phyloP scores from a whole-genome alignment of 2,888 invertebrate species.

The Dermolepida albohirtum region DNA sequence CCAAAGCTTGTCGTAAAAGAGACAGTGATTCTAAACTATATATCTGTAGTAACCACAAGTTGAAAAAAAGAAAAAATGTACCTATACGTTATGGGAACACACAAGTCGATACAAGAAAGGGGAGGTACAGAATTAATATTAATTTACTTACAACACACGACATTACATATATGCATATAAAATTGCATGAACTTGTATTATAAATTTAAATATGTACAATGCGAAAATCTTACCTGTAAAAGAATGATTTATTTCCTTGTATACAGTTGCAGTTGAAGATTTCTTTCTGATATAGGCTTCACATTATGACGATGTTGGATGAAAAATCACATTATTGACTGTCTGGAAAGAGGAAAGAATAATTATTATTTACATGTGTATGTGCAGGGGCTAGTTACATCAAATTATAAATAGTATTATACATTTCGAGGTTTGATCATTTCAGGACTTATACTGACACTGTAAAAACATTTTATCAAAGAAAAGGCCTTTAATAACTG shows the following conservation, averaged over 20 bases:
- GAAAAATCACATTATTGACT: slow-evolving; percentile 15
- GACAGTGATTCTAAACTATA: background rate
- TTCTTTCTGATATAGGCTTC: background rate
- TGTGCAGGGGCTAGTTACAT: too few relatives aligned
- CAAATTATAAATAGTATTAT: too few relatives aligned
- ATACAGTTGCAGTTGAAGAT: background rate
- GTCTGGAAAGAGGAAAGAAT: background rate
- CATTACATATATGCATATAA: background rate
- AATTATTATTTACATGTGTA: background rate
- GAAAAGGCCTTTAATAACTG: too few relatives aligned
- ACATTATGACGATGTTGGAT: slow-evolving; percentile 2
- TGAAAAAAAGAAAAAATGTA: background rate
- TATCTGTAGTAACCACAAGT: too few relatives aligned
- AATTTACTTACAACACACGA: background rate
- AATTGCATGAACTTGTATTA: slow-evolving; percentile 13
- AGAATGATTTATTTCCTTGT: background rate
- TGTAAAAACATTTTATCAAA: too few relatives aligned
- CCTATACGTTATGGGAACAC: background rate
- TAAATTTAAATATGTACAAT: slow-evolving; percentile 11
- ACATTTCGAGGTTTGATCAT: too few relatives aligned
- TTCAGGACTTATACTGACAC: too few relatives aligned
- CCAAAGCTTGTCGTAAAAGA: too few relatives aligned
- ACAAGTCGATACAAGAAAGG: slow-evolving; percentile 10
- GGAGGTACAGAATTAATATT: slow-evolving; percentile 15
- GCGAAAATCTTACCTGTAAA: slow-evolving; percentile 9